These are phyloP conservation scores for Heteractis magnifica DNA, from an alignment of 92 coral and sea anemone species.

Conservation along the genomic window DNA sequence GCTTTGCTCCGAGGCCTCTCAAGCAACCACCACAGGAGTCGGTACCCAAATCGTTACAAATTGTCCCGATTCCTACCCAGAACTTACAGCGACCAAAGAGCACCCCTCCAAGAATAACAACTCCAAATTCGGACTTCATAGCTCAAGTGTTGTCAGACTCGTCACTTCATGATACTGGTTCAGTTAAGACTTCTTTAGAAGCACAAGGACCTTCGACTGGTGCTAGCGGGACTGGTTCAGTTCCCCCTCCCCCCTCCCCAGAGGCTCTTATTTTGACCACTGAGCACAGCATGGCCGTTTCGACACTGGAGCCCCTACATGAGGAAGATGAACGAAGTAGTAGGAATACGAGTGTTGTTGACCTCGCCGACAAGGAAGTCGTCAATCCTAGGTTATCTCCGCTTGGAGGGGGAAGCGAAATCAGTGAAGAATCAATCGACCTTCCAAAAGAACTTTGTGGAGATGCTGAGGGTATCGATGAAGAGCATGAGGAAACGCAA, in stretches of 20 bases:
- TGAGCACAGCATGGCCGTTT: slow-evolving; percentile 12
- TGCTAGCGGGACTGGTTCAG: slow-evolving; percentile 49
- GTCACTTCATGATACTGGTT: slow-evolving; percentile 37
- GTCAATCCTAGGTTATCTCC: slow-evolving; percentile 35
- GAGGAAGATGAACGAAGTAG: slow-evolving; percentile 86
- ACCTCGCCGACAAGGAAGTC: slow-evolving; percentile 13
- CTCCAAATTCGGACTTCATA: slow-evolving; percentile 43
- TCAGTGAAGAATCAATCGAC: slow-evolving; percentile 35
- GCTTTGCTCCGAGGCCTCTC: slow-evolving; percentile 72
- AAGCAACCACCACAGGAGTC: slow-evolving; percentile 73
- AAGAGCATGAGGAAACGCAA: neutral
- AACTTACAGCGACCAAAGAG: slow-evolving; percentile 59
- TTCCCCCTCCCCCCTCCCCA: slow-evolving; percentile 91
- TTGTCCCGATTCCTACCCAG: slow-evolving; percentile 50
- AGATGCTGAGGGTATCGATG: neutral
- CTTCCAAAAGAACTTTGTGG: slow-evolving; percentile 20
- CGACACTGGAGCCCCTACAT: slow-evolving; percentile 64
- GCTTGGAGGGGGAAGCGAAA: slow-evolving; percentile 43
- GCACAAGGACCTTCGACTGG: slow-evolving; percentile 33
- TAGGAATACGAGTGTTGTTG: slow-evolving; percentile 37
- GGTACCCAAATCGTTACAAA: slow-evolving; percentile 68
- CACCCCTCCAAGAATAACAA: slow-evolving; percentile 55
- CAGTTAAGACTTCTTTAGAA: slow-evolving; percentile 38
- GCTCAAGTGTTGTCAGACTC: slow-evolving; percentile 74
- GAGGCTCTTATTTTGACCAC: slow-evolving; percentile 35